Evolutionary conservation across 2,888 invertebrate species (phyloP), one percentile per base, ranked within the genome.

Genomic region (Cremastinae sp.): DNA sequence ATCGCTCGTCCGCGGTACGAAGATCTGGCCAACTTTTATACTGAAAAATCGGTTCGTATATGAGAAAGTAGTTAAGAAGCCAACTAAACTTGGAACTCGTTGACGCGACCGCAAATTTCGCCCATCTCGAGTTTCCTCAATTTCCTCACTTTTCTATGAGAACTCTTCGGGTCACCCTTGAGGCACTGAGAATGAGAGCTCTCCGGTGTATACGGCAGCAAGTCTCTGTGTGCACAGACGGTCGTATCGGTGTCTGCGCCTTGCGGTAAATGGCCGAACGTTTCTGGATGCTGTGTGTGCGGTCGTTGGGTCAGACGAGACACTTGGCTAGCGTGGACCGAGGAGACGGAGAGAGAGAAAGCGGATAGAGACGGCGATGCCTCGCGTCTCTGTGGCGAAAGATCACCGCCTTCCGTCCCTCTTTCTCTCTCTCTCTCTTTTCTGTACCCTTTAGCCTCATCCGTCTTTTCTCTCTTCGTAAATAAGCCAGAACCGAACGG

Each of bases 401-500:
- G 51, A 28, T 28, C 9, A 14, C 18, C 18, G n/a, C 10, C 35
- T 47, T 10, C 9, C 14, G 47, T 61, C 58, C 37, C 37, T 55
- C 28, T 53, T 20, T 20, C 22, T 69, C 35, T 20, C 4, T 20
- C 20, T 39, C 55, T 55, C 59, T 51, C 39, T 39, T 14, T 22
- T 28, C 28, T 28, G 2, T 28, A 28, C 5, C 16, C 16, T 7
- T 14, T 51, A 39, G 49, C 41, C 14, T 14, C 9, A 49, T 62
- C 55, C 47, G 28, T 14, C 35, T 18, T 51, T 53, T 58, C 18
- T 66, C 73, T 59, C 37, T 74, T 59, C 14, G 64, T 61, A 71
- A 71, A 71, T 75, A 71, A 71, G 61, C 55, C 61, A 59, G 51
- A 64, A 68, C 69, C 58, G 58, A 64, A 45, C 66, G 47, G 20